Base-by-base conservation (phyloP, 1,140 invertebrate genomes). In the Diachasma alloeum region DNA sequence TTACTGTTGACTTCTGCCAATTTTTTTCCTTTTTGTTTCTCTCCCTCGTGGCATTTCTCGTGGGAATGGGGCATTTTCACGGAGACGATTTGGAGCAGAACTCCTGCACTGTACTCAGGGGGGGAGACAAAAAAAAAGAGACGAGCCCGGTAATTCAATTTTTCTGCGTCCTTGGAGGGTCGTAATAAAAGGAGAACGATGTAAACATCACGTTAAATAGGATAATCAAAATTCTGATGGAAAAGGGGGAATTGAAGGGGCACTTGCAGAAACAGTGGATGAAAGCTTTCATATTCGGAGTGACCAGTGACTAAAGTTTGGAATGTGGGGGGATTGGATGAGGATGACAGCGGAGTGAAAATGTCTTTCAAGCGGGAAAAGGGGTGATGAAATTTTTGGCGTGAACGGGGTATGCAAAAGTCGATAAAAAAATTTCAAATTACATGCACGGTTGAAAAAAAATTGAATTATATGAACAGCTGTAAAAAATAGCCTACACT, bases 1-100 rank as follows among this genome's bases (percentile, higher is more conserved):
- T 37, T 72, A 31, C 73, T 75, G 37, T 74, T 71, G 26, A 71
- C 73, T 77, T 11, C 59, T 67, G 75, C 48, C 56, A 53, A 68
- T 42, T 77, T 31, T 31, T 31, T 31, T 31, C 17, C 19, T 56
- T 17, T 46, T 19, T 26, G 59, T 63, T 63, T 26, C 17, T n/a
- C 17, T 24, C 46, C 46, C 68, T 56, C 53, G 48, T 75, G 67
- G 71, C 53, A 48, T 67, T 70, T 46, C 17, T 70, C 66, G 59
- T 72, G 77, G 75, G 66, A 72, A 67, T 75, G 26, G 63, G 53
- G 15, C 69, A 46, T 75, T 69, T 53, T 67, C 63, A 17, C 46
- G 39, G 56, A 68, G 17, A 39, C 24, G 13, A 53, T 69, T 56
- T 73, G n/a, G 37, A 74, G 73, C 19, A 66, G 46, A 75, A 24